These are phyloP conservation scores for Tyto alba DNA, from an alignment of 2,113 vertebrate genomes.

Conservation along the genomic window DNA sequence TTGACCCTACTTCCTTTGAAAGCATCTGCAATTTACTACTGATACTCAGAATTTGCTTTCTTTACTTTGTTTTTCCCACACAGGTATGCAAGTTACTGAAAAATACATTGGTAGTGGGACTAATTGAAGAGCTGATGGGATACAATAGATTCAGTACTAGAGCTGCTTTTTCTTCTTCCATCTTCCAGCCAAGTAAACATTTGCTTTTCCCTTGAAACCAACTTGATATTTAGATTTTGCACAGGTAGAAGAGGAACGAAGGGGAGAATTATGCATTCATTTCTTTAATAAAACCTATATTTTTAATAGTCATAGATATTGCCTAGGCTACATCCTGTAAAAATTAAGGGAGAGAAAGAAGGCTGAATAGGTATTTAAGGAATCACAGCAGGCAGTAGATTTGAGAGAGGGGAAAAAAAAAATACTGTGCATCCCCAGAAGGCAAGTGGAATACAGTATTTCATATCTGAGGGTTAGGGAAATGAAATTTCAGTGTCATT, in stretches of 20 bases:
- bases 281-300: constrained; percentile 3
- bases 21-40: background rate
- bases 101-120: background rate
- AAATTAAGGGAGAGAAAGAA: background rate
- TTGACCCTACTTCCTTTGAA: background rate
- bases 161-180: background rate
- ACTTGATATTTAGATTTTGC: background rate
- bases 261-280: background rate
- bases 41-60: background rate
- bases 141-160: background rate
- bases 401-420: background rate
- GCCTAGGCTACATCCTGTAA: background rate
- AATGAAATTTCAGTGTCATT: constrained; percentile 3
- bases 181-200: background rate
- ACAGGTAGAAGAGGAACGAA: background rate
- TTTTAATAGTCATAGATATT: background rate
- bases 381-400: background rate
- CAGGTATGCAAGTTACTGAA: background rate
- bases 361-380: background rate
- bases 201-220: background rate
- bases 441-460: background rate
- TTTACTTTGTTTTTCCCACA: background rate
- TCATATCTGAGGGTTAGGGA: background rate
- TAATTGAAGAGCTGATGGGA: background rate
- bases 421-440: background rate